phyloP scores from a whole-genome alignment of 2,797 vertebrate species.

The Danionella dracula region DNA sequence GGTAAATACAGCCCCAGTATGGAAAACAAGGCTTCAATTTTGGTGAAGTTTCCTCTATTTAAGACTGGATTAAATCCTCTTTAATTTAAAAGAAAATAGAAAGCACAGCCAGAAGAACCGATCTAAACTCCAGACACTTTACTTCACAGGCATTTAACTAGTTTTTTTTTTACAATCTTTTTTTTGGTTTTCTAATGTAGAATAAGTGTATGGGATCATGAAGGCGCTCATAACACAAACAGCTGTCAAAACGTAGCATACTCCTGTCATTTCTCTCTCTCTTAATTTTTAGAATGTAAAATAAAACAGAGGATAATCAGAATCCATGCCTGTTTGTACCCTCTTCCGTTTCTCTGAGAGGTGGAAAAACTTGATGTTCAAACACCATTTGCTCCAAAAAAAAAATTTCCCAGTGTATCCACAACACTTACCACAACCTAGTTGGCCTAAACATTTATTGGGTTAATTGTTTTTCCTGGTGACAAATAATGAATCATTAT shows the following conservation, averaged over 20 bases:
- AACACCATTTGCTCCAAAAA: not conserved
- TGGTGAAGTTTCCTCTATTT: too few species aligned
- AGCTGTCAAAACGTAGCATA: constrained; percentile 46
- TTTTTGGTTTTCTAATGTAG: constrained; percentile 35
- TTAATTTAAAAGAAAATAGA: too few species aligned
- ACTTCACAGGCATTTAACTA: not conserved
- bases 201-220: constrained; percentile 32
- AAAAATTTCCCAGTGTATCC: too few species aligned
- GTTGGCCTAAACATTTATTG: too few species aligned
- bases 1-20: too few species aligned
- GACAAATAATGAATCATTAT: too few species aligned
- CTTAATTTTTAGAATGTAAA: constrained; percentile 9
- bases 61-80: too few species aligned
- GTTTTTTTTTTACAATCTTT: constrained; percentile 16
- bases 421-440: too few species aligned
- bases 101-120: too few species aligned
- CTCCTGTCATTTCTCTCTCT: constrained; percentile 42
- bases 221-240: constrained; percentile 34
- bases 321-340: not conserved
- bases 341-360: constrained; percentile 12
- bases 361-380: not conserved
- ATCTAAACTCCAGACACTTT: constrained; percentile 8
- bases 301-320: constrained; percentile 32
- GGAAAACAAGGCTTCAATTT: too few species aligned
- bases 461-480: too few species aligned